Percentiles rank a stretch among this genome's conserved stretches.
Conservation (phyloP, 2,888 invertebrate species). For the Drepanosiphum platanoidis region DNA sequence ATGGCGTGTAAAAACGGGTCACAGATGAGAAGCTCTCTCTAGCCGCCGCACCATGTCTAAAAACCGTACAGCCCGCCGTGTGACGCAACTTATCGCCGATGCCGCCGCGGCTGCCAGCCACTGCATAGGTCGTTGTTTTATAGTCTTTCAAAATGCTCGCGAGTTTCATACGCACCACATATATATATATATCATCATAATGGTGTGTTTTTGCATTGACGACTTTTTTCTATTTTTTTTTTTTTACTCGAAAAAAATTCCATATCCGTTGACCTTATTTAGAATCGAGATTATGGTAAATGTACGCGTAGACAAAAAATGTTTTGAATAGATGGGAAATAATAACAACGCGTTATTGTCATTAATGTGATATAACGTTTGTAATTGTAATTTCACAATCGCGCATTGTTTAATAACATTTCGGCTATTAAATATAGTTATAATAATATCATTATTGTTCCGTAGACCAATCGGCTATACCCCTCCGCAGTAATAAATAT, state of each 20-base stretch:
- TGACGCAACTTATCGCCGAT: constrained; percentile 25
- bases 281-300: constrained; percentile 24
- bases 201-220: constrained; percentile 10
- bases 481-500: too few relatives aligned
- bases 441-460: background rate
- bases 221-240: background rate
- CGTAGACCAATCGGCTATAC: background rate
- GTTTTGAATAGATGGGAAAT: constrained; percentile 37
- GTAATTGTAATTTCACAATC: background rate
- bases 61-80: constrained; percentile 46
- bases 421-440: constrained; percentile 15
- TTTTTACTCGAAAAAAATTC: constrained; percentile 12
- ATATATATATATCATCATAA: background rate
- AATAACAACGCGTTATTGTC: constrained; percentile 9
- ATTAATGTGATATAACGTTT: constrained; percentile 2
- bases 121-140: background rate
- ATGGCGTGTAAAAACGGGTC: constrained; percentile 60
- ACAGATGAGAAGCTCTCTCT: constrained; percentile 56
- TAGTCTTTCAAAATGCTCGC: constrained; percentile 37
- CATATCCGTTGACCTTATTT: constrained; percentile 60
- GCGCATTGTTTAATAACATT: constrained; percentile 17
- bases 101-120: background rate
- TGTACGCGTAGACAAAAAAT: background rate
- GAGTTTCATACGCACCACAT: constrained; percentile 29
- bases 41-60: constrained; percentile 52